Evolutionary conservation across 2,797 vertebrate species (phyloP).

Genomic region (Falco berigora): DNA sequence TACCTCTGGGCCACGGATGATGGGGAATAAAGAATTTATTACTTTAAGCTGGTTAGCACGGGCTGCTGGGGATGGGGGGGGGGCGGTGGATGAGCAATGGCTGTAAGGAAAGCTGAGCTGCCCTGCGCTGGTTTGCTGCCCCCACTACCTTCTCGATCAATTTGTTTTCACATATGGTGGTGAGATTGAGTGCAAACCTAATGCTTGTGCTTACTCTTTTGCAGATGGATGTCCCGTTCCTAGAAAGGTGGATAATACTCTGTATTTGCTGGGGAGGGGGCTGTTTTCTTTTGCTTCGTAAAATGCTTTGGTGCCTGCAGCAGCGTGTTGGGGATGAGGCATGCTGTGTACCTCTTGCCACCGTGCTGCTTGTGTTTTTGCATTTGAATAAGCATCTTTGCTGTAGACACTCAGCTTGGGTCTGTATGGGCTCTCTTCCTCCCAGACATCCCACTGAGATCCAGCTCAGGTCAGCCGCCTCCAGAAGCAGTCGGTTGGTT

Average conservation of each 20-base stretch:
- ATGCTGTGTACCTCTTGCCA: background rate
- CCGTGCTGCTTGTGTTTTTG: background rate
- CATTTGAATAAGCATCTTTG: background rate
- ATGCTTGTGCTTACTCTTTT: slow-evolving; percentile 51
- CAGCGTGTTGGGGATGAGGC: background rate
- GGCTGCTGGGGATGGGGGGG: background rate
- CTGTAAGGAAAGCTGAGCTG: background rate
- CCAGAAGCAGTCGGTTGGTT: background rate
- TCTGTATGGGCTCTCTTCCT: background rate
- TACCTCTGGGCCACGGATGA: background rate
- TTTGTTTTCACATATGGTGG: background rate
- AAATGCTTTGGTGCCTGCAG: background rate
- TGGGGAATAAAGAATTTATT: background rate
- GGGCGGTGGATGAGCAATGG: background rate
- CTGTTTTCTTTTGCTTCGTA: background rate
- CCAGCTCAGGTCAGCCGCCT: background rate
- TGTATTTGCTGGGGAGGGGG: background rate
- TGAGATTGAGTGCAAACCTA: background rate
- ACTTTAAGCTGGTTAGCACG: background rate
- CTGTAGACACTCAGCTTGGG: background rate
- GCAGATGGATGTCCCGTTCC: slow-evolving; percentile 86
- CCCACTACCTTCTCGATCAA: background rate
- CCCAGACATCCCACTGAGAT: background rate
- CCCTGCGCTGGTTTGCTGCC: background rate
- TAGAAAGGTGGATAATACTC: slow-evolving; percentile 78